A percentile compares a stretch with the other conserved stretches of the same genome.
Evolutionary conservation across 2,113 vertebrate genomes (phyloP).

Genomic region (Struthidea cinerea): DNA sequence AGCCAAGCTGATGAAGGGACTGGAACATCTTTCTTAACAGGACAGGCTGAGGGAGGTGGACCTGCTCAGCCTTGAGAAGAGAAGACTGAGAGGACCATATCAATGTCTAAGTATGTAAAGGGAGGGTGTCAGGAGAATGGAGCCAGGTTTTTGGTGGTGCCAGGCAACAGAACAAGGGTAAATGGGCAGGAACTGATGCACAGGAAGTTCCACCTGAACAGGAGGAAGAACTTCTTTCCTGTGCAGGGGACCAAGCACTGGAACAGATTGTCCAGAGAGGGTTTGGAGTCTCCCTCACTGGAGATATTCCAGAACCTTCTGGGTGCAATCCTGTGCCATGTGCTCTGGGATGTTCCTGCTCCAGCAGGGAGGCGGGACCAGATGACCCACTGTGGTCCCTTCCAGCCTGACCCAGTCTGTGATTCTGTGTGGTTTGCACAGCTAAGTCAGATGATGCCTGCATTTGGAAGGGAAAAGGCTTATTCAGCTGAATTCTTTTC

Average conservation of each 20-base stretch:
- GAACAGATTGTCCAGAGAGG: not conserved
- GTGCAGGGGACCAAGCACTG: not conserved
- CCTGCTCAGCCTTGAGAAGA: not conserved
- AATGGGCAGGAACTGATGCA: too few relatives aligned
- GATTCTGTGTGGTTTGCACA: not conserved
- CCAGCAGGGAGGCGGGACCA: not conserved
- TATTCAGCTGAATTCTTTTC: not conserved
- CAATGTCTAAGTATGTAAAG: not conserved
- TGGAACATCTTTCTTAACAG: not conserved
- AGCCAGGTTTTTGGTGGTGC: not conserved
- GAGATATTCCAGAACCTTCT: not conserved
- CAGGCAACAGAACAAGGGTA: not conserved
- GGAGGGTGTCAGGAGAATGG: not conserved
- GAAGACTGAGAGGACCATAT: too few relatives aligned
- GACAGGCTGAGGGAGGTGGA: not conserved
- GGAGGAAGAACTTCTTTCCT: not conserved
- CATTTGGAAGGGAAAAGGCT: not conserved
- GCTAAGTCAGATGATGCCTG: not conserved
- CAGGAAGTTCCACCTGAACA: not conserved
- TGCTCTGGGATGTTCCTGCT: not conserved
- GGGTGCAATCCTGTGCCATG: accelerated
- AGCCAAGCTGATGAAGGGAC: accelerated
- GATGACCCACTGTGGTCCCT: not conserved
- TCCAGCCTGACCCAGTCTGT: not conserved
- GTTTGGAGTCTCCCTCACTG: not conserved